A percentile compares a stretch with the other conserved stretches of the same genome.
Evolutionary conservation across 2,797 vertebrate species (phyloP).

Genomic region (Scyliorhinus canicula): DNA sequence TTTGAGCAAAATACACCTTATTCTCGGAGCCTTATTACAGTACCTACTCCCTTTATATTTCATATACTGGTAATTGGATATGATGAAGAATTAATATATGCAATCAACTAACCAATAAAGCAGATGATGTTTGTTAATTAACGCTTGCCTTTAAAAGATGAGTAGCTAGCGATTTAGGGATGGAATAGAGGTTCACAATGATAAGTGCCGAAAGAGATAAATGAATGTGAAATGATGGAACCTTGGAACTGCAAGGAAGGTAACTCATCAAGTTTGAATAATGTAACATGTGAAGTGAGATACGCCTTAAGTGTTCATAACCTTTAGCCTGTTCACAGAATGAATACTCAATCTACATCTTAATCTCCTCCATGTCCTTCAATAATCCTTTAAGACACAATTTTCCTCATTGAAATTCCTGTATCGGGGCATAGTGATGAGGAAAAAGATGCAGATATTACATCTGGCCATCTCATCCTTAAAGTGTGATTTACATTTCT

Average conservation of each 20-base stretch:
- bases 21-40: background rate
- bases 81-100: background rate
- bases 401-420: background rate
- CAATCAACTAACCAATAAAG: background rate
- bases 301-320: background rate
- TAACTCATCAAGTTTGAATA: background rate
- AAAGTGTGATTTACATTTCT: background rate
- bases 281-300: background rate
- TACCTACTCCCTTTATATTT: background rate
- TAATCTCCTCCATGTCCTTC: background rate
- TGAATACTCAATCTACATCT: background rate
- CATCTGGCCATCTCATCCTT: background rate
- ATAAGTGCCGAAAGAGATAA: background rate
- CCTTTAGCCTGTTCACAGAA: background rate
- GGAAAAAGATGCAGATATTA: background rate
- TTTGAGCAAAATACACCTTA: background rate
- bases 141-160: background rate
- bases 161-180: background rate
- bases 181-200: background rate
- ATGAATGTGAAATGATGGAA: background rate
- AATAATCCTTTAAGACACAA: background rate
- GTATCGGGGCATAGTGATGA: background rate
- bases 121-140: background rate
- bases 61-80: background rate
- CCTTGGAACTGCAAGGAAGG: background rate